Evolutionary conservation across 2,888 invertebrate species (phyloP).

Genomic region (Lycophotia porphyrea): DNA sequence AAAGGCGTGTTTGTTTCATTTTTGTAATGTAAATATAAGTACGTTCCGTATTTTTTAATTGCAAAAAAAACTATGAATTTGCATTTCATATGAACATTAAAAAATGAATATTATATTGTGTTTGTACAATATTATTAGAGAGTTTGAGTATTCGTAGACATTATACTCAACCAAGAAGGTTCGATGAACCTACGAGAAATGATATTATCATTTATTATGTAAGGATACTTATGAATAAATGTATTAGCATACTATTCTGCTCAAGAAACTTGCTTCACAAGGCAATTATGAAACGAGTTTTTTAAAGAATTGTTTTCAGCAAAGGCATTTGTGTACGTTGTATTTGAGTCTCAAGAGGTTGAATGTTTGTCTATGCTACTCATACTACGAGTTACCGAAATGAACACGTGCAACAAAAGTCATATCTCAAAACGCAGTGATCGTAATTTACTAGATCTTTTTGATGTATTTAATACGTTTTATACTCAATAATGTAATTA

Average conservation of each 20-base stretch:
- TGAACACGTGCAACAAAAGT: constrained; percentile 60
- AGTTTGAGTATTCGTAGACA: constrained; percentile 17
- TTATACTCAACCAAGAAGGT: constrained; percentile 18
- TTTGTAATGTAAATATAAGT: constrained; percentile 8
- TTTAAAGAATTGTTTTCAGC: not conserved
- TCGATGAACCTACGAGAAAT: constrained; percentile 13
- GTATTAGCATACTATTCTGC: constrained; percentile 24
- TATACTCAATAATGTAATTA: constrained; percentile 87
- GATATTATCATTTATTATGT: constrained; percentile 11
- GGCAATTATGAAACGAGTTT: not conserved
- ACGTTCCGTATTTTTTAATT: not conserved
- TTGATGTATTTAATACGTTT: constrained; percentile 89
- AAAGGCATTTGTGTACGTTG: not conserved
- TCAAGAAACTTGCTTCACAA: constrained; percentile 2
- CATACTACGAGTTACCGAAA: not conserved
- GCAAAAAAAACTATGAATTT: not conserved
- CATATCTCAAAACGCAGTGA: constrained; percentile 77
- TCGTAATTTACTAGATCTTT: constrained; percentile 83
- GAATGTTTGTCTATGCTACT: not conserved
- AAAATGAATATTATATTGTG: not conserved
- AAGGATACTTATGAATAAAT: not conserved
- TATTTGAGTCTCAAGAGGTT: not conserved
- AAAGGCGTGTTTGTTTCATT: not conserved
- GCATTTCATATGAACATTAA: not conserved
- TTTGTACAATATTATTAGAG: constrained; percentile 27